Evolutionary conservation across 1,140 invertebrate species (phyloP), one percentile per base, ranked within the genome.

Genomic region (Drosophila setifemur): DNA sequence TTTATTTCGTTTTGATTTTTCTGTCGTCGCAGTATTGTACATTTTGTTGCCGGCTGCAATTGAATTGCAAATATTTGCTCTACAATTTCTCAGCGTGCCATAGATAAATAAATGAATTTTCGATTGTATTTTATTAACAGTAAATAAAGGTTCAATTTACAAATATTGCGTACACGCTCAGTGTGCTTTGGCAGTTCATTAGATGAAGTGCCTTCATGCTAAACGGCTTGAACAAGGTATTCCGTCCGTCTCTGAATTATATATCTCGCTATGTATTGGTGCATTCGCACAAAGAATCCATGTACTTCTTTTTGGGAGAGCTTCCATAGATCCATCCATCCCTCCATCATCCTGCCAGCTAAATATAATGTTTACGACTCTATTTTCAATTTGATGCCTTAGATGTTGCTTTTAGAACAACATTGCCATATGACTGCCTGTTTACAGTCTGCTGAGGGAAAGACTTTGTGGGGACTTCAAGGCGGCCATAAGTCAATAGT

Each of bases 1-100:
- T 85, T 45, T 44, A 43, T 72, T 72, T 72, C 21, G 23, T 44
- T 60, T 66, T 58, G 43, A 50, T 60, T 61, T 63, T 50, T 19
- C 37, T 53, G 12, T 39, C 26, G 37, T 42, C 18, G 21, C 6
- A 23, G 19, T 43, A 26, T 31, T 37, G 23, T 60, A 19, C 57
- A 58, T 69, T 67, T 50, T 42, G 66, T 52, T 54, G 64, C 47
- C 39, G 40, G 31, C 31, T 72, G 71, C 81, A 83, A 86, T 85
- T 85, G 79, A 85, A 83, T 83, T 83, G 74, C 74, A 85, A 83
- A 86, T 85, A 82, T 82, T 76, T 82, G 54, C 28, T 53, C 68
- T 61, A 82, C 68, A 72, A 77, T 73, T 74, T 67, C 33, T 44
- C 54, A 55, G 63, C 50, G 57, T 71, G 35, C 70, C 52, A 64